A percentile compares a stretch with the other conserved stretches of the same genome.
These are phyloP conservation scores for Nymphicus hollandicus DNA, from an alignment of 2,113 vertebrate genomes.

Conservation along the genomic window DNA sequence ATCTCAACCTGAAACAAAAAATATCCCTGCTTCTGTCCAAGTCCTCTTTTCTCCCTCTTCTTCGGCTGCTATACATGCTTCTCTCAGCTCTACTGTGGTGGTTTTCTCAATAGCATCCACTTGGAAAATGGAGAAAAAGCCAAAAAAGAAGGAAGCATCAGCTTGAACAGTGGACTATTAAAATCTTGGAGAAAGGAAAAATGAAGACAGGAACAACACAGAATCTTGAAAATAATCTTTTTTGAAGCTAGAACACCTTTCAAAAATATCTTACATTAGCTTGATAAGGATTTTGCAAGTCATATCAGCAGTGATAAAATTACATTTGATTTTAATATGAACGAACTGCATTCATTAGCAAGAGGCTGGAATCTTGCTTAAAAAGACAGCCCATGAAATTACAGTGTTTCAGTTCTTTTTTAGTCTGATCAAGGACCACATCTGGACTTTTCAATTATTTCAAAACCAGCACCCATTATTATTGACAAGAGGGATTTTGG, in stretches of 20 bases:
- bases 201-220: accelerated
- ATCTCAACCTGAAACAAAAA: neutral
- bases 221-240: neutral
- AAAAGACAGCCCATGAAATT: neutral
- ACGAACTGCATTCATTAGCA: neutral
- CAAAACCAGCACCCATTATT: neutral
- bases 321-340: neutral
- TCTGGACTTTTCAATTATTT: neutral
- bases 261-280: neutral
- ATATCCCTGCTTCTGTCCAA: neutral
- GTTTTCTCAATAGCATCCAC: neutral
- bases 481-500: neutral
- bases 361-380: neutral
- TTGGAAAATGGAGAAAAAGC: neutral
- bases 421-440: neutral
- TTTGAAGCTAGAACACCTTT: neutral
- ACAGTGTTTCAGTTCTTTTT: neutral
- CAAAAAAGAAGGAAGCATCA: neutral
- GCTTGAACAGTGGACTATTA: neutral
- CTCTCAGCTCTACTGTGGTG: neutral
- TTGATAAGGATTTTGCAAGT: neutral
- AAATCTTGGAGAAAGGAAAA: neutral
- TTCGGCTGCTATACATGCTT: neutral
- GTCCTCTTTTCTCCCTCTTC: neutral
- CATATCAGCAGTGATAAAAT: neutral